A percentile compares a stretch with the other conserved stretches of the same genome.
phyloP scores from a whole-genome alignment of 2,888 invertebrate species.

The Pachliopta kotzebuea region DNA sequence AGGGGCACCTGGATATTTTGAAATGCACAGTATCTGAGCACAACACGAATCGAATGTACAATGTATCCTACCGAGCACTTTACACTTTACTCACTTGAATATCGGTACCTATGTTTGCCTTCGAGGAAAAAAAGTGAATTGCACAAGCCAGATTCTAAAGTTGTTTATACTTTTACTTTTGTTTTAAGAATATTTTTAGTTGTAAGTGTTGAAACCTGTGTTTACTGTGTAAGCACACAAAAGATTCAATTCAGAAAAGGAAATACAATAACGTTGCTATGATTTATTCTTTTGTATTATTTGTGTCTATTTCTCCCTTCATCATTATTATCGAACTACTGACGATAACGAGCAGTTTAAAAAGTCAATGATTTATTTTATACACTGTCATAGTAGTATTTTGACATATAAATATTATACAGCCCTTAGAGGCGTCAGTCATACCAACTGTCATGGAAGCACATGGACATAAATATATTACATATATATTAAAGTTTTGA shows the following conservation, averaged over 20 bases:
- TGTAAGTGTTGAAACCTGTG: constrained; percentile 85
- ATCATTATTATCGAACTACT: constrained; percentile 6
- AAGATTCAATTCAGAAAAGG: constrained; percentile 83
- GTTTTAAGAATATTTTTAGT: constrained; percentile 84
- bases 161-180: constrained; percentile 67
- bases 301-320: constrained; percentile 36
- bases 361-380: no score
- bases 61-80: constrained; percentile 52
- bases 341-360: no score
- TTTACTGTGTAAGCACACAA: constrained; percentile 87
- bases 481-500: no score
- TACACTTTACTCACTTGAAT: constrained; percentile 60
- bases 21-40: constrained; percentile 75
- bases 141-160: constrained; percentile 72
- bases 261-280: constrained; percentile 87
- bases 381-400: no score
- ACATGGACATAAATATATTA: no score
- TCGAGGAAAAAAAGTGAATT: constrained; percentile 56
- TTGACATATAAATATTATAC: no score
- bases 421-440: no score
- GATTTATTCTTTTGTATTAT: constrained; percentile 71
- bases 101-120: constrained; percentile 63
- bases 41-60: constrained; percentile 52
- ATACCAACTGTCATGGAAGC: no score
- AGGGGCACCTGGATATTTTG: constrained; percentile 62